Evolutionary conservation across 2,888 invertebrate genomes (phyloP), one percentile per base, ranked within the genome.

Genomic region (Blastobasis adustella): DNA sequence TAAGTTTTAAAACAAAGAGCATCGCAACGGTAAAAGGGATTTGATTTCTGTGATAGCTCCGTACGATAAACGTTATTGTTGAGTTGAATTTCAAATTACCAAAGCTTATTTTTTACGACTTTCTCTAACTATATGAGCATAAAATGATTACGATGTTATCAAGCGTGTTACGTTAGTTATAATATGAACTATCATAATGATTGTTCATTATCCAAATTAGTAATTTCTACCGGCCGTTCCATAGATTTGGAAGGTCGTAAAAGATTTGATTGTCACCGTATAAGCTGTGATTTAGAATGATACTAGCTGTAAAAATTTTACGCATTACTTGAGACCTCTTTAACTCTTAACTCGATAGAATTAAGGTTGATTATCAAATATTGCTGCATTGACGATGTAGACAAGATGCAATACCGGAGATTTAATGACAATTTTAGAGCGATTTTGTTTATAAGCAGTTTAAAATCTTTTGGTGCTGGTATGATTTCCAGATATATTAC

Each of bases 131-230:
- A 23, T 23, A 23, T 23, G 23, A 23, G 23, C 23, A 23, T 23
- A 23, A 23, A 23, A 23, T 23, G 23, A 23, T 23, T 23, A 23
- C 23, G 23, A 23, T 23, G 23, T 23, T 23, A 23, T 23, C 23
- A 23, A 23, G 23, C 23, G 23, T 23, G 23, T 23, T 23, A 23
- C 23, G 23, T 23, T 23, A 23, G 23, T 23, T 10, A 43, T 43
- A 44, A 10, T 46, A n/a, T 9, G 46, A 37, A 38, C 10, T 5
- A 46, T 37, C 38, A 46, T 36, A 46, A 38, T 46, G 4, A 46
- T 45, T 45, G 36, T 45, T 45, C 38, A 46, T 52, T 51, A 51
- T 37, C 9, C 49, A 46, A 52, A 52, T 52, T 49, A 49, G 10
- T 46, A 49, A 43, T 52, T 52, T 41, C 49, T 48, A 36, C 43